Conservation (phyloP, 2,797 vertebrate species). For the Gymnothorax javanicus region DNA sequence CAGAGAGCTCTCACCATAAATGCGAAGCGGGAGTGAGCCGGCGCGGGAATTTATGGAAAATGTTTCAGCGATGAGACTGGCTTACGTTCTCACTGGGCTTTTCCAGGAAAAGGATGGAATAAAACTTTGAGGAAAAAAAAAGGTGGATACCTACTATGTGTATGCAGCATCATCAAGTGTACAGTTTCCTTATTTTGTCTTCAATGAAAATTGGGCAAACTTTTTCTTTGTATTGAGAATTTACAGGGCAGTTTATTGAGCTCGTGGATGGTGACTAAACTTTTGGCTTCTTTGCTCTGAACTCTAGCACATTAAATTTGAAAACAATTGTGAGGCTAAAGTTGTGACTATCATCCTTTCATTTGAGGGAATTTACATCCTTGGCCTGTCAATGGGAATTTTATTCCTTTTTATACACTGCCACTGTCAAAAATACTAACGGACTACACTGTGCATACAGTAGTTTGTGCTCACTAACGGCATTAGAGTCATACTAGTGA, state of each 20-base stretch:
- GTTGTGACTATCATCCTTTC: no score
- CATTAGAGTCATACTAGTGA: conserved; percentile 64
- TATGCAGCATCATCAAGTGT: background rate
- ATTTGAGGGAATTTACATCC: no score
- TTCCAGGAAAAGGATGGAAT: background rate
- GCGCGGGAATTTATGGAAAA: background rate
- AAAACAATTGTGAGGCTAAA: no score
- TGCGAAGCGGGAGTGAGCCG: background rate
- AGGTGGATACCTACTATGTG: background rate
- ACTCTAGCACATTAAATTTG: no score
- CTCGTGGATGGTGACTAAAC: no score
- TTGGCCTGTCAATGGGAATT: no score
- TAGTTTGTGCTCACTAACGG: conserved; percentile 66
- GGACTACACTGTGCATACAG: conserved; percentile 55
- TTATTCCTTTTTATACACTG: no score
- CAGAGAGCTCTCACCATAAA: background rate
- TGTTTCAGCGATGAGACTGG: background rate
- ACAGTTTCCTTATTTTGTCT: background rate
- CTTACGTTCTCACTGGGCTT: background rate
- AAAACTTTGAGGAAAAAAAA: background rate
- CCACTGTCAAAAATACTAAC: no score
- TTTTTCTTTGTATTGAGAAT: conserved; percentile 75
- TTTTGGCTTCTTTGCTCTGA: no score
- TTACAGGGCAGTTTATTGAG: conserved; percentile 45
- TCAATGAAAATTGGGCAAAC: background rate